phyloP scores from a whole-genome alignment of 2,797 vertebrate species.

The Yasuhikotakia modesta region DNA sequence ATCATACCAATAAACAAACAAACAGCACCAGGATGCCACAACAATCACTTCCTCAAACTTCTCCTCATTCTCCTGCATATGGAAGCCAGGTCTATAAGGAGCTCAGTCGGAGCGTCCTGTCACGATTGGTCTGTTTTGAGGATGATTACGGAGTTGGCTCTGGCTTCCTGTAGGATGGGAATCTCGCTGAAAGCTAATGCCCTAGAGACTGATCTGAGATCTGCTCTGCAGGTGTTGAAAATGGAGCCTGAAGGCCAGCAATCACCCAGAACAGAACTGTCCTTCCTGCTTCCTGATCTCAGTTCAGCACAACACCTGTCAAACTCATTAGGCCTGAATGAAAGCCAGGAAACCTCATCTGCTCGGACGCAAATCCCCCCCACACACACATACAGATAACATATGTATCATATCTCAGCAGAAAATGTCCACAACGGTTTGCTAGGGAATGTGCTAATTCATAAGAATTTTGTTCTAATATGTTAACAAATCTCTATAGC shows the following conservation, averaged over 20 bases:
- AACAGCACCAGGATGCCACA: constrained; percentile 60
- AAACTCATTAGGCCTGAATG: constrained; percentile 50
- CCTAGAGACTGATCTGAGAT: constrained; percentile 45
- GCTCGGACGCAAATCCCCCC: background rate
- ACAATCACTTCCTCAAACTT: constrained; percentile 44
- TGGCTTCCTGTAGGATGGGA: constrained; percentile 44
- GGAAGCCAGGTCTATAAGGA: constrained; percentile 35
- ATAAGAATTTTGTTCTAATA: constrained; percentile 6
- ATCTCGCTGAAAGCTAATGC: constrained; percentile 3
- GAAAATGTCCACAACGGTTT: background rate
- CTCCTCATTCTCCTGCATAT: constrained; percentile 10
- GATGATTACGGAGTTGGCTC: constrained; percentile 44
- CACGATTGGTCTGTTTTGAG: constrained; percentile 28
- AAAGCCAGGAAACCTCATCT: constrained; percentile 31
- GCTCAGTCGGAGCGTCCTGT: background rate
- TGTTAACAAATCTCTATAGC: constrained; percentile 5
- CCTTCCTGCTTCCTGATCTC: constrained; percentile 69
- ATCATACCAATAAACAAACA: constrained; percentile 50
- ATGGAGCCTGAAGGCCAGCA: constrained; percentile 58
- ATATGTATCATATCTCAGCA: constrained; percentile 3
- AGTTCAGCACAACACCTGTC: constrained; percentile 60
- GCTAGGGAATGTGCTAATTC: constrained; percentile 17
- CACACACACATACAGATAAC: constrained; percentile 36
- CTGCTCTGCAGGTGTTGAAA: constrained; percentile 58
- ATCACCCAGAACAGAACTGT: constrained; percentile 58